Percentiles rank a stretch among this genome's conserved stretches.
These are phyloP conservation scores for Xestoiulus laeticollis DNA, from an alignment of 2,888 invertebrate species.

Conservation along the genomic window DNA sequence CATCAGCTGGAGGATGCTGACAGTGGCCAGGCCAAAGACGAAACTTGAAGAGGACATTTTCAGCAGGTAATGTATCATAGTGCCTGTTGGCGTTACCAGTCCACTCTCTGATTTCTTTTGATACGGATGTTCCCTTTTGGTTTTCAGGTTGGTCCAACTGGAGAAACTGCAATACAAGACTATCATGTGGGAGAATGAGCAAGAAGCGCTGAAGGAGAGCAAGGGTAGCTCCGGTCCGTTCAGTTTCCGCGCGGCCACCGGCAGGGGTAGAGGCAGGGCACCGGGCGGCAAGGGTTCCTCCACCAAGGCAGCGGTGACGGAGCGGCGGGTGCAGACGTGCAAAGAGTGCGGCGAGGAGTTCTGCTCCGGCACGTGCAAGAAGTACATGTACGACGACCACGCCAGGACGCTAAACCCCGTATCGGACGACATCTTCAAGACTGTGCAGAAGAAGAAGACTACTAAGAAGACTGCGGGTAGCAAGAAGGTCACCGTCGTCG, in stretches of 20 bases:
- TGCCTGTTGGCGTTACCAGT: background rate
- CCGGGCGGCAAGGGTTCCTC: background rate
- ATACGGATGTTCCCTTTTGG: conserved; percentile 14
- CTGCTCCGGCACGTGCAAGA: conserved; percentile 73
- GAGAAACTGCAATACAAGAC: conserved; percentile 81
- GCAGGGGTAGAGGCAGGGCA: background rate
- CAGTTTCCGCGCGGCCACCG: background rate
- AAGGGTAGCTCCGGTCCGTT: conserved; percentile 71
- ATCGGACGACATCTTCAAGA: conserved; percentile 46
- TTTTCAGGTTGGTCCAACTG: conserved; percentile 77
- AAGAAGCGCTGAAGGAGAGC: conserved; percentile 77
- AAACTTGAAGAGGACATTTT: conserved; percentile 88
- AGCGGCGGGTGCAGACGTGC: conserved; percentile 69
- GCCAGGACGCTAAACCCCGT: conserved; percentile 61
- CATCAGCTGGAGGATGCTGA: conserved; percentile 93
- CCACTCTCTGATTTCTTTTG: background rate
- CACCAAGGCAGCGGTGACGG: conserved; percentile 42
- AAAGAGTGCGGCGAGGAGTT: conserved; percentile 85
- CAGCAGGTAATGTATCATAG: conserved; percentile 69
- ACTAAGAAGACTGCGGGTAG: background rate
- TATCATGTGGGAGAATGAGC: conserved; percentile 73
- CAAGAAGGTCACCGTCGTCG: background rate
- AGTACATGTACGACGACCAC: conserved; percentile 71
- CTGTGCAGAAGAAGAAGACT: background rate
- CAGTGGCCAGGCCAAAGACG: conserved; percentile 82